A percentile compares a stretch with the other conserved stretches of the same genome.
Evolutionary conservation across 2,888 invertebrate genomes (phyloP).

Genomic region (Cyclophora albipunctata): DNA sequence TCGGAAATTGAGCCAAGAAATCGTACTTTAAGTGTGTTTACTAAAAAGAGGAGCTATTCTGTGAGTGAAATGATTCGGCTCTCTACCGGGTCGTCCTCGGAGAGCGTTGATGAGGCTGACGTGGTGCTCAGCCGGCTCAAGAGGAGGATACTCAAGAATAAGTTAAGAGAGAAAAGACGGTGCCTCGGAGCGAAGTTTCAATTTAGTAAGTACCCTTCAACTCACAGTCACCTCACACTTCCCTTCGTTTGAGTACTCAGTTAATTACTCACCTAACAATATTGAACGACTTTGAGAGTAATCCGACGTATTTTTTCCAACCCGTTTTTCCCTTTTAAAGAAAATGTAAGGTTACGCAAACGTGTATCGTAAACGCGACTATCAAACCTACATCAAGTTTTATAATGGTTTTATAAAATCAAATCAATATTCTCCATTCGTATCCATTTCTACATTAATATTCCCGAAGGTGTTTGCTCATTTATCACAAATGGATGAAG

Average conservation of each 20-base stretch:
- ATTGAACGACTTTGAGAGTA: background rate
- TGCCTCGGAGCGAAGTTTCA: conserved; percentile 48
- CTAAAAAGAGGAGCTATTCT: conserved; percentile 56
- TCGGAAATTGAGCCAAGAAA: conserved; percentile 56
- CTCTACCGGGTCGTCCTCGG: conserved; percentile 62
- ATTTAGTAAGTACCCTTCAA: conserved; percentile 44
- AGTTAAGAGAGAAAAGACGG: conserved; percentile 62
- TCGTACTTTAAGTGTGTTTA: conserved; percentile 34
- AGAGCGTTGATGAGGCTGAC: conserved; percentile 72
- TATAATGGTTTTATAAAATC: background rate
- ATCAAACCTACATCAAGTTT: too few relatives aligned
- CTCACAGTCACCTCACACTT: conserved; percentile 6
- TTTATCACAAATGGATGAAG: conserved; percentile 25
- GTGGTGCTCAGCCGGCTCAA: conserved; percentile 64
- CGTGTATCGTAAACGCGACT: background rate
- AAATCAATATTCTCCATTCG: conserved; percentile 13
- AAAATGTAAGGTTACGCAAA: background rate
- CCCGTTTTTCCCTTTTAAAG: background rate
- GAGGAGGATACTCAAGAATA: conserved; percentile 69
- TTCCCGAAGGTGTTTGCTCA: conserved; percentile 32
- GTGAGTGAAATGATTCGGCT: conserved; percentile 43
- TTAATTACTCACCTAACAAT: conserved; percentile 2
- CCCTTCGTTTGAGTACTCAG: conserved; percentile 12
- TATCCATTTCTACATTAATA: conserved; percentile 27
- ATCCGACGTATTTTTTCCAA: background rate